Base-by-base conservation (phyloP, 1,140 invertebrate species). In the Heliconius melpomene region DNA sequence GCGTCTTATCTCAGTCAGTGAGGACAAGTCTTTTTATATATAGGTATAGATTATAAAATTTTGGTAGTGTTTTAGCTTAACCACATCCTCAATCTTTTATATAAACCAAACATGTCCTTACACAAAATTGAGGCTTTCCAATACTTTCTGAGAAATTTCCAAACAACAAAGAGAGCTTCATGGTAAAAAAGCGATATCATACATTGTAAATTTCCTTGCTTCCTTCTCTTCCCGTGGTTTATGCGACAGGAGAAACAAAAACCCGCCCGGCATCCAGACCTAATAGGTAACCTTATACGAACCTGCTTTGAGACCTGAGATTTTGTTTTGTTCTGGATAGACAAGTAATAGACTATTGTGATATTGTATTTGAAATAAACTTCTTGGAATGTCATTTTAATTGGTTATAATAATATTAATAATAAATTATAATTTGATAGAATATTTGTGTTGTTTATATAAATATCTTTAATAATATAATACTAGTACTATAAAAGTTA, bases 251-350 rank as follows among this genome's bases (percentile, higher is more conserved):
- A 72, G 23, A 77, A 40, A 74, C 87, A 89, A 89, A 89, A 89
- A 89, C 78, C 77, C 20, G 46, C 81, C 72, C 81, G 86, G 83
- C 84, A 89, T 88, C 84, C 86, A 76, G 81, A 82, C 85, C 82
- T 87, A 87, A 89, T 91, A 90, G 87, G 88, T 85, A 83, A 85
- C 87, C 87, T 86, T 91, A 91, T 89, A 79, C 78, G 87, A 71
- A 76, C 71, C 85, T 79, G 83, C 82, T 90, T 88, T 89, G 88
- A 85, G 70, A 46, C 26, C 54, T 23, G 75, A 54, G 79, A 73
- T 80, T 80, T 80, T 80, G 71, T 73, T 50, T 71, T 71, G 74
- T n/a, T n/a, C 46, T 36, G 36, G 74, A 77, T 77, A 57, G 54
- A 26, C 71, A 71, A 54, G 40, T 73, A 72, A 77, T 80, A 80